Evolutionary conservation across 2,113 vertebrate species (phyloP).

Genomic region (Ammodytes dubius): DNA sequence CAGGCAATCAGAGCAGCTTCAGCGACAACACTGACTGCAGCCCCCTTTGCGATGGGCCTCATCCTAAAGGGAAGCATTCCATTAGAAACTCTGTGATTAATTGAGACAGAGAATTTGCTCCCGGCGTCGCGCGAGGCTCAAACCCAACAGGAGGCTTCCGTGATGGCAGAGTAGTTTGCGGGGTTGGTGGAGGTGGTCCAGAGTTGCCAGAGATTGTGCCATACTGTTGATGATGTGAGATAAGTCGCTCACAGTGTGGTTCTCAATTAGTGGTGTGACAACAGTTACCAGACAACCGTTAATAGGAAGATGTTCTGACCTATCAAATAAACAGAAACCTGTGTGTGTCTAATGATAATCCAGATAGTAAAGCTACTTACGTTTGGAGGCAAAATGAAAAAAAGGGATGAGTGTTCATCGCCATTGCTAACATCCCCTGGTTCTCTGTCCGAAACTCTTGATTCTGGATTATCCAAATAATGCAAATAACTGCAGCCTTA

Average conservation of each 20-base stretch:
- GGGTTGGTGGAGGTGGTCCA: conserved; percentile 59
- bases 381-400: not conserved
- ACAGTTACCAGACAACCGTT: conserved; percentile 33
- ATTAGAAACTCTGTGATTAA: conserved; percentile 83
- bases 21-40: conserved; percentile 71
- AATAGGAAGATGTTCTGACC: conserved; percentile 59
- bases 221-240: conserved; percentile 47
- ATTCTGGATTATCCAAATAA: conserved; percentile 26
- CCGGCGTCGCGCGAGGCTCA: conserved; percentile 69
- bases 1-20: conserved; percentile 82
- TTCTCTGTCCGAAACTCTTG: not conserved
- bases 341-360: conserved; percentile 63
- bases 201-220: conserved; percentile 42
- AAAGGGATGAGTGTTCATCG: not conserved
- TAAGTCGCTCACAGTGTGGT: conserved; percentile 43
- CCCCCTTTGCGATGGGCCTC: conserved; percentile 80
- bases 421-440: not conserved
- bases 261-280: conserved; percentile 62
- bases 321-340: conserved; percentile 75
- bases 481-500: not conserved
- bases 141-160: conserved; percentile 69
- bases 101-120: conserved; percentile 78
- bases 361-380: conserved; percentile 51
- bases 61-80: conserved; percentile 82
- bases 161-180: conserved; percentile 52